A percentile compares a stretch with the other conserved stretches of the same genome.
Conservation (phyloP, 2,113 vertebrate species). For the Orientallactaga bullata region DNA sequence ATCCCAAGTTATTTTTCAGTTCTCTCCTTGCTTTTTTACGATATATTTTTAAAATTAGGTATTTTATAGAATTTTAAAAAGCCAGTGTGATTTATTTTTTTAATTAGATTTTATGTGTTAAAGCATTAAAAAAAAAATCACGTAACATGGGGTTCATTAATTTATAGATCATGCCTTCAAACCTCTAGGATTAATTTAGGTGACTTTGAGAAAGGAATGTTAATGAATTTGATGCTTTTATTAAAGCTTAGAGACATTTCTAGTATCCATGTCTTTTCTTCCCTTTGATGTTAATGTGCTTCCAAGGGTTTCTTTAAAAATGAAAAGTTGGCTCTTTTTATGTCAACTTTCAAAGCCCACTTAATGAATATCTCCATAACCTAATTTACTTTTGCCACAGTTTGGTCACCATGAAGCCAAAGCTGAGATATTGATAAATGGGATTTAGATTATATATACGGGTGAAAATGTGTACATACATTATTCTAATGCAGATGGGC, state of each 20-base stretch:
- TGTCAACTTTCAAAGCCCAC: slow-evolving; percentile 38
- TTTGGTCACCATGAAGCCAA: slow-evolving; percentile 24
- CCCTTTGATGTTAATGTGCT: slow-evolving; percentile 24
- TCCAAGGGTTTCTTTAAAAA: not conserved
- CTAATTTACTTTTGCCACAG: slow-evolving; percentile 43
- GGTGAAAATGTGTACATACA: not conserved
- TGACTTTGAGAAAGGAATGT: slow-evolving; percentile 12
- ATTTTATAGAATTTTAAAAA: slow-evolving; percentile 62
- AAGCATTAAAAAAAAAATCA: slow-evolving; percentile 65
- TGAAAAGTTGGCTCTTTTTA: not conserved
- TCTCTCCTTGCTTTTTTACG: slow-evolving; percentile 60
- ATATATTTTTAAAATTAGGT: slow-evolving; percentile 51
- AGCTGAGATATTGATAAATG: not conserved
- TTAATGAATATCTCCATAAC: not conserved
- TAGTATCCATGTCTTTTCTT: not conserved
- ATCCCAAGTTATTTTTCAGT: slow-evolving; percentile 44
- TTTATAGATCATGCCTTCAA: slow-evolving; percentile 57
- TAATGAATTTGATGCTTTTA: slow-evolving; percentile 45
- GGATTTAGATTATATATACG: not conserved
- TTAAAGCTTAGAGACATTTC: slow-evolving; percentile 26
- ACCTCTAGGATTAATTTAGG: slow-evolving; percentile 27
- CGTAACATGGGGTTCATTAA: slow-evolving; percentile 53
- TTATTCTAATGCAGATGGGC: not conserved
- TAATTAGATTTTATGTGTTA: slow-evolving; percentile 47
- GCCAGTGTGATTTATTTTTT: slow-evolving; percentile 24